These are phyloP conservation scores for Crocidura indochinensis DNA, from an alignment of 2,797 vertebrate species.

Conservation along the genomic window DNA sequence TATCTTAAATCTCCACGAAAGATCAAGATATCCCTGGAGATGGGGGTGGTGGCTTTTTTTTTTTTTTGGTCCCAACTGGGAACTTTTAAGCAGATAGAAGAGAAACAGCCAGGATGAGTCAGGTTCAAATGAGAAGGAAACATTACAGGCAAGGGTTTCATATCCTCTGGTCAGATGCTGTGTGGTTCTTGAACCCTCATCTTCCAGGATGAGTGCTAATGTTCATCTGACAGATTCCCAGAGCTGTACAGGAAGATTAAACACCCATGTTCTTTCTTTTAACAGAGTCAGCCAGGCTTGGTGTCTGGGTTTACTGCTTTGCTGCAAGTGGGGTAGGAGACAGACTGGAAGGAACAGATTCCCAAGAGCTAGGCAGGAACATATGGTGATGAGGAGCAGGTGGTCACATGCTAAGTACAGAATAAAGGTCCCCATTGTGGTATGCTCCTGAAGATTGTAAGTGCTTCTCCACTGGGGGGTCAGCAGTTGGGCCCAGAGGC, in stretches of 20 bases:
- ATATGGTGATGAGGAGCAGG: slow-evolving; percentile 76
- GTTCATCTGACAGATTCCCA: slow-evolving; percentile 69
- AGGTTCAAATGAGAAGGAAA: slow-evolving; percentile 45
- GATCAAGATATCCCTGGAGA: slow-evolving; percentile 39
- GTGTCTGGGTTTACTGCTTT: slow-evolving; percentile 86
- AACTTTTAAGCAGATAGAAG: slow-evolving; percentile 63
- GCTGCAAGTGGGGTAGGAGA: slow-evolving; percentile 81
- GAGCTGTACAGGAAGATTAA: slow-evolving; percentile 79
- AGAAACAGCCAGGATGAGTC: slow-evolving; percentile 54
- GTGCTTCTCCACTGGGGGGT: slow-evolving; percentile 70
- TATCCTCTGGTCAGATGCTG: slow-evolving; percentile 77
- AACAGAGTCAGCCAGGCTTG: slow-evolving; percentile 89
- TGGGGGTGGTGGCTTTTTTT: slow-evolving; percentile 1
- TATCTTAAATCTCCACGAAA: slow-evolving; percentile 78
- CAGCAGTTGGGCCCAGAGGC: slow-evolving; percentile 61
- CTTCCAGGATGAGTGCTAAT: slow-evolving; percentile 43
- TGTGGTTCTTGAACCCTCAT: slow-evolving; percentile 73
- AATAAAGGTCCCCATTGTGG: slow-evolving; percentile 77
- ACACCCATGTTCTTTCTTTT: slow-evolving; percentile 82
- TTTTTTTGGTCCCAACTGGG: not conserved
- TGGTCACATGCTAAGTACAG: slow-evolving; percentile 78
- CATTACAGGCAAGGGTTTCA: slow-evolving; percentile 62
- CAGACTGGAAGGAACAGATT: slow-evolving; percentile 53
- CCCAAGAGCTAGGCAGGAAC: slow-evolving; percentile 74
- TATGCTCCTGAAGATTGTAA: slow-evolving; percentile 54